Evolutionary conservation across 1,140 invertebrate species (phyloP), one percentile per base, ranked within the genome.

Genomic region (Teleopsis dalmanni): DNA sequence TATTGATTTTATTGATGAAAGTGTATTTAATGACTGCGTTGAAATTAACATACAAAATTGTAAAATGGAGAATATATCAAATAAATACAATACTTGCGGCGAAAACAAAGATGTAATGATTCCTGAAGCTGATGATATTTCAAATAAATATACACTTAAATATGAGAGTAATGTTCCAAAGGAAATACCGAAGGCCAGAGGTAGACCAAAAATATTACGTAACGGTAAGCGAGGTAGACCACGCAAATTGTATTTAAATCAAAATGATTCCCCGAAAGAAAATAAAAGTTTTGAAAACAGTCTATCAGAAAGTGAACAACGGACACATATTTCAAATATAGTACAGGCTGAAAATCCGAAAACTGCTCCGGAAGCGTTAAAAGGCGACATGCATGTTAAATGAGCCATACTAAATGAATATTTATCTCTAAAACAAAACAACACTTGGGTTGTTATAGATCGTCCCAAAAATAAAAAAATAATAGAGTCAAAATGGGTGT

Each of bases 391-490:
- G 18, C 64, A 56, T 57, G 26, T 47, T n/a, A 18, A 36, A n/a
- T n/a, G n/a, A 16, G 59, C 59, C 16, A 62, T 66, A 47, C 9
- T 53, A 29, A 26, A 52, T 14, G 58, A 66, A 53, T 46, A 56
- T 25, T 26, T 54, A 14, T 41, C 56, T 18, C 27, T 59, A 2
- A 31, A 44, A 13, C 34, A 49, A 37, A 59, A 57, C 53, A 47
- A 57, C 35, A 47, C 55, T 16, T 66, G 58, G 59, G 40, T 47
- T 9, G 26, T 62, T 19, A 52, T 60, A 4, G 37, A 55, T 11
- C 27, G 25, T 33, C 61, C 50, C 16, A 48, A 53, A 51, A 42
- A 48, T 35, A 18, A 46, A 22, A 55, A 52, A 38, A 10, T 40
- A 26, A 26, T 58, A 16, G 26, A 23, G 18, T 37, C 14, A n/a